phyloP scores from a whole-genome alignment of 2,888 invertebrate genomes.

The Phaonia tiefii region DNA sequence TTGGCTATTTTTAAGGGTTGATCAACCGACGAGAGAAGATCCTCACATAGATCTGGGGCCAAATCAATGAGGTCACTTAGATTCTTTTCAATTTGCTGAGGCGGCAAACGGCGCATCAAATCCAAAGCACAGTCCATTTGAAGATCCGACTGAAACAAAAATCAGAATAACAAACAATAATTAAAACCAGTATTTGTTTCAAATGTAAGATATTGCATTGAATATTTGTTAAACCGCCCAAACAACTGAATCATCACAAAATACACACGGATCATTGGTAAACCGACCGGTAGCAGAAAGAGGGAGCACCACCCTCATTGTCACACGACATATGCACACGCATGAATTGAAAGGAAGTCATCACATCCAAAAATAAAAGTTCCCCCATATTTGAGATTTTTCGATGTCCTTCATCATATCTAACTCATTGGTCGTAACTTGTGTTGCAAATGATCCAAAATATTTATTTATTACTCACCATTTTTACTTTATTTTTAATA shows the following conservation, averaged over 20 bases:
- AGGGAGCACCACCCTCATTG: conserved; percentile 25
- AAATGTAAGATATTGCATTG: not conserved
- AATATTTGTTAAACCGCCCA: not conserved
- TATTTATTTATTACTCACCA: conserved; percentile 64
- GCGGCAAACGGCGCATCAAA: conserved; percentile 98
- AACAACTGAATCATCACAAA: conserved; percentile 29
- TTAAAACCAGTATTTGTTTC: conserved; percentile 21
- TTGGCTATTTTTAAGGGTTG: conserved; percentile 98
- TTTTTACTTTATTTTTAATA: conserved; percentile 44
- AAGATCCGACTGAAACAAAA: conserved; percentile 89
- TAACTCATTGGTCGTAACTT: not conserved
- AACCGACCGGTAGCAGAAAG: conserved; percentile 29
- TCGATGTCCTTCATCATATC: conserved; percentile 8
- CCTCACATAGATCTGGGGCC: conserved; percentile 97
- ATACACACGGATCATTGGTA: conserved; percentile 5
- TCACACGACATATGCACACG: not conserved
- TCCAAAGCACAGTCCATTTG: conserved; percentile 99
- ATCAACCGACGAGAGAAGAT: conserved; percentile 97
- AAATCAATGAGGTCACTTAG: conserved; percentile 98
- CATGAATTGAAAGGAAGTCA: not conserved
- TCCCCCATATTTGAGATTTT: not conserved
- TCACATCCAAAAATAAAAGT: not conserved
- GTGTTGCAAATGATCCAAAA: conserved; percentile 27
- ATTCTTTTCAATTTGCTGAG: conserved; percentile 99
- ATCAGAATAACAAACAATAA: conserved; percentile 1